phyloP scores from a whole-genome alignment of 2,888 invertebrate species.

The Dioctria rufipes region DNA sequence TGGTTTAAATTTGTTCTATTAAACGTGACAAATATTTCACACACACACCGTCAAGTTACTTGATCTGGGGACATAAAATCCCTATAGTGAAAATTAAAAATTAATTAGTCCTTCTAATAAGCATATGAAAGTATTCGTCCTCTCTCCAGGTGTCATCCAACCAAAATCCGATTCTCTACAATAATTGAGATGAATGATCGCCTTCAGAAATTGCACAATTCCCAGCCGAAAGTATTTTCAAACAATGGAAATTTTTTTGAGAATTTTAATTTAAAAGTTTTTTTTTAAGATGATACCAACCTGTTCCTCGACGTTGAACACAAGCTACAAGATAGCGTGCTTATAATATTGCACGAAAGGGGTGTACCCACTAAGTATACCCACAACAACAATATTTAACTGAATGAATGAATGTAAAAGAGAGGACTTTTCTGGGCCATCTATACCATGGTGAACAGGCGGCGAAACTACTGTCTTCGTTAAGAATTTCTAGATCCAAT shows the following conservation, averaged over 20 bases:
- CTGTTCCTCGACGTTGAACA: background rate
- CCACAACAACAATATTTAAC: too few relatives aligned
- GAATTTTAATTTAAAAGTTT: background rate
- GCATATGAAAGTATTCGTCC: too few relatives aligned
- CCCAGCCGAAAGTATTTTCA: conserved; percentile 25
- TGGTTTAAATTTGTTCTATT: background rate
- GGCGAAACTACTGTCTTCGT: conserved; percentile 1
- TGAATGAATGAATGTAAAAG: conserved; percentile 8
- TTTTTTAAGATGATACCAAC: background rate
- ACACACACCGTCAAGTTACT: background rate
- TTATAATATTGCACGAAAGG: conserved; percentile 5
- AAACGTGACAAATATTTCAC: conserved; percentile 37
- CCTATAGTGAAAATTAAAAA: background rate
- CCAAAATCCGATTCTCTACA: background rate
- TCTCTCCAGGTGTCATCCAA: background rate
- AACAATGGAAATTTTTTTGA: conserved; percentile 28
- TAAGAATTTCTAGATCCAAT: conserved; percentile 35
- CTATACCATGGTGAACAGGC: too few relatives aligned
- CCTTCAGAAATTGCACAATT: conserved; percentile 25
- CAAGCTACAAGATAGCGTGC: too few relatives aligned
- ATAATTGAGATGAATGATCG: conserved; percentile 22
- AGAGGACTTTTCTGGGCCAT: conserved; percentile 40
- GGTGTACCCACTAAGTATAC: background rate
- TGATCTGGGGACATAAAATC: background rate
- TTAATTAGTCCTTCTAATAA: too few relatives aligned